Evolutionary conservation across 1,140 invertebrate genomes (phyloP).

Genomic region (Danaus melanippus): DNA sequence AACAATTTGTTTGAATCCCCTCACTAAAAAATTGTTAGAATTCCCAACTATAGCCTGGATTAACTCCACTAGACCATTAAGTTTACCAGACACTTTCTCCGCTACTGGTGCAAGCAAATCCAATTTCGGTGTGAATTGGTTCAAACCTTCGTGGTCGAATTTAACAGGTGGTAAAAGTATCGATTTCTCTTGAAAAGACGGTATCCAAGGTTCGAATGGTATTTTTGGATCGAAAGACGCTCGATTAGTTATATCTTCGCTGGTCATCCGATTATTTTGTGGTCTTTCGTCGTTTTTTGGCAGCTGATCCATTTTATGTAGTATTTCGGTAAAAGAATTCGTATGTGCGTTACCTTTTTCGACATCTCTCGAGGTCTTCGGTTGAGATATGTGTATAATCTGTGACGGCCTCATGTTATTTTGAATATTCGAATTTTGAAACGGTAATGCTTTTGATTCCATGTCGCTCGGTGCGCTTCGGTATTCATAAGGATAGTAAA

Average conservation of each 20-base stretch:
- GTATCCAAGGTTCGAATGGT: conserved; percentile 9
- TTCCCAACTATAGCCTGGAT: conserved; percentile 39
- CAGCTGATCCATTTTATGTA: no score
- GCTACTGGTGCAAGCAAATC: conserved; percentile 35
- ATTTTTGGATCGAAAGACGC: no score
- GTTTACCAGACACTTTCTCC: conserved; percentile 38
- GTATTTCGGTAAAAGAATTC: no score
- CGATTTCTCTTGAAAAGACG: conserved; percentile 11
- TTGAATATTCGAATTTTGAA: conserved; percentile 21
- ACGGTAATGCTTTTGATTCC: conserved; percentile 14
- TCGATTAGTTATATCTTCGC: no score
- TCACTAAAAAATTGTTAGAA: conserved; percentile 31
- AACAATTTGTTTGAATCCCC: conserved; percentile 49
- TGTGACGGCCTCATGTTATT: conserved; percentile 19
- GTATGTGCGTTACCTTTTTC: background rate
- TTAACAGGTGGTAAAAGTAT: conserved; percentile 3
- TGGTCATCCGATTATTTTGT: no score
- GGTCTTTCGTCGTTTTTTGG: no score
- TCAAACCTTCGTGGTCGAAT: conserved; percentile 10
- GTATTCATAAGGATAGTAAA: conserved; percentile 19
- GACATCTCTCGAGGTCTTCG: conserved; percentile 14
- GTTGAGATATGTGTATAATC: conserved; percentile 23
- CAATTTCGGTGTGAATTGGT: conserved; percentile 14
- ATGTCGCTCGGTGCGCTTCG: conserved; percentile 18
- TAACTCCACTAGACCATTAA: conserved; percentile 42